Conservation (phyloP, 2,113 vertebrate species). For the Clarias macrocephalus region DNA sequence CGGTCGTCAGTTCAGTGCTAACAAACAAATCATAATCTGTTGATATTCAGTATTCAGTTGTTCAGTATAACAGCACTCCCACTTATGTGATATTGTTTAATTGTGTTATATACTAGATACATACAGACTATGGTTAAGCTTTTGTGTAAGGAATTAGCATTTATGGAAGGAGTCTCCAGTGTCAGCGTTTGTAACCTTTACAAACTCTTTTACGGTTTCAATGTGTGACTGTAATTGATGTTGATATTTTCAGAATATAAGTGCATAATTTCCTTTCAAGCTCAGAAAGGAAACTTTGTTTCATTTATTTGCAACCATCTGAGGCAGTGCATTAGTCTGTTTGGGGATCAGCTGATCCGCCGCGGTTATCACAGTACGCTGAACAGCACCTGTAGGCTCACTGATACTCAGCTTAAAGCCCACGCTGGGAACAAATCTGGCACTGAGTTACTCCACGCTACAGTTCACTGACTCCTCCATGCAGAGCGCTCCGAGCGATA, state of each 20-base stretch:
- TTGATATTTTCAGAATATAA: not conserved
- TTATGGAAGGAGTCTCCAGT: not conserved
- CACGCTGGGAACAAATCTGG: conserved; percentile 46
- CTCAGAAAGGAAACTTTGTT: not conserved
- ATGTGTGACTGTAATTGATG: not conserved
- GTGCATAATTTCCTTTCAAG: not conserved
- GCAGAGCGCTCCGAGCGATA: conserved; percentile 48
- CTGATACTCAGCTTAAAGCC: conserved; percentile 53
- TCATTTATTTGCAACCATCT: conserved; percentile 17
- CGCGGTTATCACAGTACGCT: conserved; percentile 11
- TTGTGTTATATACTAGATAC: not conserved
- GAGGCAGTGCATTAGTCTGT: conserved; percentile 21
- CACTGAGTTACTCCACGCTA: conserved; percentile 46
- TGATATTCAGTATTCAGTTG: no score
- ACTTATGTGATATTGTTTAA: no score
- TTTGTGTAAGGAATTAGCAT: not conserved
- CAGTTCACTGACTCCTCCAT: conserved; percentile 44
- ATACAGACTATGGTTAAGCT: not conserved
- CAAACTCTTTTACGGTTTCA: not conserved
- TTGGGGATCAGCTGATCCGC: conserved; percentile 19
- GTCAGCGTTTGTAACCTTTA: not conserved
- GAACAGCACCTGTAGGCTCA: conserved; percentile 46
- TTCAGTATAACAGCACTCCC: no score
- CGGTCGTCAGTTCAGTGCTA: no score
- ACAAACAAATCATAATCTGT: no score